Base-by-base conservation (phyloP, 2,113 vertebrate genomes). In the Seriola dumerili region DNA sequence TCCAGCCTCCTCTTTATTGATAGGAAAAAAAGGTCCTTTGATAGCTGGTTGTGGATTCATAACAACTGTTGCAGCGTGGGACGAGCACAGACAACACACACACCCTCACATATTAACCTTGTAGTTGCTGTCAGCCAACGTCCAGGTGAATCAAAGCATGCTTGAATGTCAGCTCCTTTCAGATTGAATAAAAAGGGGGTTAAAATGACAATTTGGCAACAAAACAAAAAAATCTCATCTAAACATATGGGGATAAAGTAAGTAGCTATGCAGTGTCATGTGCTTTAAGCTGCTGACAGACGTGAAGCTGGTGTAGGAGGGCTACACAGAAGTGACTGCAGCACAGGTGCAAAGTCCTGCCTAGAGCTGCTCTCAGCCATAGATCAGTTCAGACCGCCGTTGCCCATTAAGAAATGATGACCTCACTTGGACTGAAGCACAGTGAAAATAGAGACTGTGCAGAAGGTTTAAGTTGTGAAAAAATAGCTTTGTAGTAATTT, bases 351-450 rank as follows among this genome's bases (percentile, higher is more conserved):
- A 59, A 23, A 52, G 38, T 76, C 74, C 52, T 46, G 48, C 5
- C 68, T 64, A 4, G 54, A 70, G 70, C 59, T 63, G 79, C 72
- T 87, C 55, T 75, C 23, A 52, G 55, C 69, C 59, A 4, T 29
- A 38, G 64, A 75, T 75, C n/a, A 55, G 63, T 11, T 84, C 65
- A 80, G 58, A 76, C 72, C 29, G 8, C 76, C 58, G 65, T 76
- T 75, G 23, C 46, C 50, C 80, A 42, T 77, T n/a, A 42, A 38
- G 6, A 69, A 79, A 78, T 79, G 6, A 85, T 78, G 87, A 87
- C 72, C 78, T 63, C 72, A 71, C 23, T 69, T 75, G 21, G 65
- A 90, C 88, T 72, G 70, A 76, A 83, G 73, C 61, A 42, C 8
- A 9, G 58, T 79, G 4, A 79, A 48, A 65, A 21, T n/a, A 55